Evolutionary conservation across 2,888 invertebrate genomes (phyloP).

Genomic region (Cyclophora punctaria): DNA sequence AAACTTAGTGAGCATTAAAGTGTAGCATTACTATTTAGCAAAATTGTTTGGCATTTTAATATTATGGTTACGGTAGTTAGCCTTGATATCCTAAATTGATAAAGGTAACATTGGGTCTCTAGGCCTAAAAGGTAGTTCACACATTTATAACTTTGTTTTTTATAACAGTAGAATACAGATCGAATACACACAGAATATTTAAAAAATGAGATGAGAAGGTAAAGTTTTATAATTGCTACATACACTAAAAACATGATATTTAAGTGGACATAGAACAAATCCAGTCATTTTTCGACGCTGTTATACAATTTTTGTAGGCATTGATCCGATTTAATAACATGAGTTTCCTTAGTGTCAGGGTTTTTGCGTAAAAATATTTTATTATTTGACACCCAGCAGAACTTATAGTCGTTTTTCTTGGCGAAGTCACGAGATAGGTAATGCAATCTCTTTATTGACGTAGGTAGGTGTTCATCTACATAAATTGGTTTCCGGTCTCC

Average conservation of each 20-base stretch:
- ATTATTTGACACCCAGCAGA: neutral
- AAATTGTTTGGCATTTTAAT: neutral
- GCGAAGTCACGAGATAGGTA: neutral
- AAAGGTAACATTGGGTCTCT: neutral
- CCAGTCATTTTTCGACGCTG: neutral
- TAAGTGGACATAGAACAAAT: neutral
- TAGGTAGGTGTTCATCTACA: neutral
- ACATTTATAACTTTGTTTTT: neutral
- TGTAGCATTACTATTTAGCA: neutral
- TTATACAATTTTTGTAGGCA: neutral
- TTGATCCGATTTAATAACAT: neutral
- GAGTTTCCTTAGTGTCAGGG: neutral
- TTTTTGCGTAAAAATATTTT: neutral
- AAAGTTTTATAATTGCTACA: neutral
- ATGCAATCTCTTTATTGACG: neutral
- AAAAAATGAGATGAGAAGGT: neutral
- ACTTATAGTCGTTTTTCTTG: neutral
- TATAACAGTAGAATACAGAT: neutral
- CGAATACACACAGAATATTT: neutral
- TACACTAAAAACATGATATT: neutral
- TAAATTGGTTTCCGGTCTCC: neutral
- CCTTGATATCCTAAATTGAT: neutral
- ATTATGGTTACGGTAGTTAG: neutral
- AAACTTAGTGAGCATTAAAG: neutral
- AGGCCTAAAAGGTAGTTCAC: neutral